phyloP scores from a whole-genome alignment of 2,797 vertebrate genomes.

The Anableps anableps region DNA sequence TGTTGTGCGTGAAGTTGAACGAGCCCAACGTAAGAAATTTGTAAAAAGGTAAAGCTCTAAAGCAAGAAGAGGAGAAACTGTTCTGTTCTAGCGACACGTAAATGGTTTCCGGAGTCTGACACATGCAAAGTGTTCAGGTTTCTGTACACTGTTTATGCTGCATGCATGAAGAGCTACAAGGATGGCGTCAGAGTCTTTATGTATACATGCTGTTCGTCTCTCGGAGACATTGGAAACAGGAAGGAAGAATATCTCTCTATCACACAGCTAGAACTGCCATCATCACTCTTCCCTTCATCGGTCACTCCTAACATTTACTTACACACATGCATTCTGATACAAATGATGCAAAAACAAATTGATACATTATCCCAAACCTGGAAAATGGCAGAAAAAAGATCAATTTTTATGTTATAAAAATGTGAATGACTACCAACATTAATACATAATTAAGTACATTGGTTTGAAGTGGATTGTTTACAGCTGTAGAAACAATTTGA shows the following conservation, averaged over 20 bases:
- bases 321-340: not conserved
- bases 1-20: not conserved
- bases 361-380: not conserved
- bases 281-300: constrained; percentile 30
- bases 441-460: not conserved
- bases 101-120: not conserved
- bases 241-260: constrained; percentile 39
- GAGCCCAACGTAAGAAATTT: constrained; percentile 16
- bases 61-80: constrained; percentile 28
- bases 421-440: not conserved
- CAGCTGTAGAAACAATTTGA: not conserved
- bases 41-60: constrained; percentile 22
- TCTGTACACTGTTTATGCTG: not conserved
- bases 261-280: constrained; percentile 37
- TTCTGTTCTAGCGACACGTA: constrained; percentile 6
- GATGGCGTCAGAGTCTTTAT: not conserved
- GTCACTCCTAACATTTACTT: not conserved
- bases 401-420: too few relatives aligned
- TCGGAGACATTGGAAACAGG: constrained; percentile 55
- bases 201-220: not conserved
- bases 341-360: not conserved
- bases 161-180: constrained; percentile 1
- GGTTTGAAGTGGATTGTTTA: not conserved
- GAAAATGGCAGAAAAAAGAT: not conserved
- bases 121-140: not conserved